Percentiles rank a stretch among this genome's conserved stretches.
phyloP scores from a whole-genome alignment of 2,797 vertebrate species.

The Acanthurus lineatus region DNA sequence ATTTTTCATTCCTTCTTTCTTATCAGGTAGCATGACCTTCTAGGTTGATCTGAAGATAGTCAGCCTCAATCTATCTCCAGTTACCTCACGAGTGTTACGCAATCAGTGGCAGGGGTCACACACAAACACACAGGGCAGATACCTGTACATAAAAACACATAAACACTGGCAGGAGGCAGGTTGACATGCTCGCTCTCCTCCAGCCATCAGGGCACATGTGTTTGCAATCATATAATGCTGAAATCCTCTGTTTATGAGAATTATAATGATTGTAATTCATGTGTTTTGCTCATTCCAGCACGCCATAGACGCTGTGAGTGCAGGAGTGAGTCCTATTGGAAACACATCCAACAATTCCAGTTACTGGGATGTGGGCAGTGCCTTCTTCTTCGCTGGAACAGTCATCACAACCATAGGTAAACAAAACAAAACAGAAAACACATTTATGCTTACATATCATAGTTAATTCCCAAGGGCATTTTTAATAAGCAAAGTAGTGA shows the following conservation, averaged over 20 bases:
- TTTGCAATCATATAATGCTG: constrained; percentile 22
- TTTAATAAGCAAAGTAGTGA: too few species aligned
- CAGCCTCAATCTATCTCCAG: constrained; percentile 8
- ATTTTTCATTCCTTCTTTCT: constrained; percentile 1
- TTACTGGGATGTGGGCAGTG: constrained; percentile 97
- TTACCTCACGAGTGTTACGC: constrained; percentile 45
- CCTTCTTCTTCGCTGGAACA: constrained; percentile 99
- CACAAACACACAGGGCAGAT: not conserved
- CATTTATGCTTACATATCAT: too few species aligned
- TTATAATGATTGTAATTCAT: not conserved
- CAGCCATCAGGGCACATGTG: constrained; percentile 10
- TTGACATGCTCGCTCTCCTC: constrained; percentile 31
- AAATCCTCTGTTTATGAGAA: constrained; percentile 2
- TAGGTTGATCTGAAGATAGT: constrained; percentile 29
- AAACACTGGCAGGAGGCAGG: constrained; percentile 17
- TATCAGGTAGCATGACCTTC: constrained; percentile 28
- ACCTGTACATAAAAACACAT: constrained; percentile 13
- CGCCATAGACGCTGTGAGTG: constrained; percentile 92
- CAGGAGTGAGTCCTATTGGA: constrained; percentile 95
- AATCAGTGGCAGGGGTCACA: constrained; percentile 38
- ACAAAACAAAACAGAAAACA: not conserved
- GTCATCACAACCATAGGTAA: constrained; percentile 99
- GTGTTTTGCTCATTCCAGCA: constrained; percentile 84
- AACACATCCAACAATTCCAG: constrained; percentile 92
- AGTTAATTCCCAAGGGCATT: too few species aligned